These are phyloP conservation scores for Bradypodion ventrale DNA, from an alignment of 2,797 vertebrate species.

Conservation along the genomic window DNA sequence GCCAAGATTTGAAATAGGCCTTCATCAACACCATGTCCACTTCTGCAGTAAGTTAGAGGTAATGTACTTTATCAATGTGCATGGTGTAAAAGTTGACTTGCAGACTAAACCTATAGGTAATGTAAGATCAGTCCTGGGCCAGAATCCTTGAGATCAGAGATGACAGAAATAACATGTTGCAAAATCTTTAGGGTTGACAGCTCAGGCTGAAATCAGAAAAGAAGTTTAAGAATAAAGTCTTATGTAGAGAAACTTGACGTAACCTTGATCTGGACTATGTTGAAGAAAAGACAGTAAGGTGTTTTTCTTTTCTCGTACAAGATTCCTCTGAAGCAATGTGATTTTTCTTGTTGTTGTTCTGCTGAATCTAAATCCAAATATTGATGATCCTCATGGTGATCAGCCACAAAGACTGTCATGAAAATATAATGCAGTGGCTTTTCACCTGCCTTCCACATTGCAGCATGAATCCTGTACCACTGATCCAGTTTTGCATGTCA, in stretches of 20 bases:
- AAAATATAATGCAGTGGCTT: too few species aligned
- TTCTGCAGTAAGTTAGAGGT: not conserved
- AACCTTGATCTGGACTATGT: too few species aligned
- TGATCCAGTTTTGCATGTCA: too few species aligned
- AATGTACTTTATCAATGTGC: too few species aligned
- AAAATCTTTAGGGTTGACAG: not conserved
- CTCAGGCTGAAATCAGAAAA: not conserved
- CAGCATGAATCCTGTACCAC: too few species aligned
- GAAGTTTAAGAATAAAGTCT: not conserved
- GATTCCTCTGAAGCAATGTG: not conserved
- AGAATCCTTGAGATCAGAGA: not conserved
- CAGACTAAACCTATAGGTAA: not conserved
- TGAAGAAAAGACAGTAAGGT: not conserved
- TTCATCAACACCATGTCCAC: not conserved
- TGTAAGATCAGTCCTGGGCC: not conserved
- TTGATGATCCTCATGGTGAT: too few species aligned
- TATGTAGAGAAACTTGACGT: not conserved
- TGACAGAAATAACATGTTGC: not conserved
- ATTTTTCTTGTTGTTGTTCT: too few species aligned
- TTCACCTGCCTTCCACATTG: too few species aligned
- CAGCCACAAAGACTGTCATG: too few species aligned
- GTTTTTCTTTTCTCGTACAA: not conserved
- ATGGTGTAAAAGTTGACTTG: not conserved
- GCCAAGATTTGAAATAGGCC: conserved; percentile 6
- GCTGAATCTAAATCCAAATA: too few species aligned